Percentiles rank a stretch among this genome's conserved stretches.
phyloP scores from a whole-genome alignment of 2,888 invertebrate genomes.

The Scotopteryx bipunctaria region DNA sequence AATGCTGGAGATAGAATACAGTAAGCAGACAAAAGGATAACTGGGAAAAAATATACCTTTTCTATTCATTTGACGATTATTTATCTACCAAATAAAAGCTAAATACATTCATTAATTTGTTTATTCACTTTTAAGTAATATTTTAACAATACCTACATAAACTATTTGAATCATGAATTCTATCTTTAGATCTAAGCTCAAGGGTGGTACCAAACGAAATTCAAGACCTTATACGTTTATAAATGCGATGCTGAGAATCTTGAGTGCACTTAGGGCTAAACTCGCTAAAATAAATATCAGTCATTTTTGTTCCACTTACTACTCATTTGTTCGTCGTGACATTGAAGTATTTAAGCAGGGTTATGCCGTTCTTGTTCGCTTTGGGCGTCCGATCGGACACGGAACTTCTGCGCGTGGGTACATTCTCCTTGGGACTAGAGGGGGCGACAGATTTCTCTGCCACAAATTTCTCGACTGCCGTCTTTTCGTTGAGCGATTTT shows the following conservation, averaged over 20 bases:
- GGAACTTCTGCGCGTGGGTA: constrained; percentile 54
- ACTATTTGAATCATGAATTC: constrained; percentile 1
- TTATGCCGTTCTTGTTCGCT: constrained; percentile 49
- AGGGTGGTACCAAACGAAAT: not conserved
- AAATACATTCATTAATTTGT: not conserved
- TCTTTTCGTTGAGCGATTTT: constrained; percentile 17
- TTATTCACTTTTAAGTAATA: not conserved
- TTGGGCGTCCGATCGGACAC: constrained; percentile 56
- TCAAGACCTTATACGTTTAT: not conserved
- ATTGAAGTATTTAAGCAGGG: constrained; percentile 67
- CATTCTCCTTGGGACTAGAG: constrained; percentile 56
- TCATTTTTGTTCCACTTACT: constrained; percentile 30
- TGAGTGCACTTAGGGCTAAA: not conserved
- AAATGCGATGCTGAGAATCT: not conserved
- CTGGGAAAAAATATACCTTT: too few relatives aligned
- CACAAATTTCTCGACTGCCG: constrained; percentile 1
- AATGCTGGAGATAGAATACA: constrained; percentile 34
- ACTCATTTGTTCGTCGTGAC: constrained; percentile 54
- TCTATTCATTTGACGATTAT: too few relatives aligned
- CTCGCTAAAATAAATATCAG: constrained; percentile 41
- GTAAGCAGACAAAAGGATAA: not conserved
- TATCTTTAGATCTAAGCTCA: not conserved
- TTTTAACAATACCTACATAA: not conserved
- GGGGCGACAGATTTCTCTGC: constrained; percentile 33
- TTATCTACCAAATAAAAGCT: not conserved